phyloP scores from a whole-genome alignment of 2,797 vertebrate genomes.

The Pangasius mekongensis region DNA sequence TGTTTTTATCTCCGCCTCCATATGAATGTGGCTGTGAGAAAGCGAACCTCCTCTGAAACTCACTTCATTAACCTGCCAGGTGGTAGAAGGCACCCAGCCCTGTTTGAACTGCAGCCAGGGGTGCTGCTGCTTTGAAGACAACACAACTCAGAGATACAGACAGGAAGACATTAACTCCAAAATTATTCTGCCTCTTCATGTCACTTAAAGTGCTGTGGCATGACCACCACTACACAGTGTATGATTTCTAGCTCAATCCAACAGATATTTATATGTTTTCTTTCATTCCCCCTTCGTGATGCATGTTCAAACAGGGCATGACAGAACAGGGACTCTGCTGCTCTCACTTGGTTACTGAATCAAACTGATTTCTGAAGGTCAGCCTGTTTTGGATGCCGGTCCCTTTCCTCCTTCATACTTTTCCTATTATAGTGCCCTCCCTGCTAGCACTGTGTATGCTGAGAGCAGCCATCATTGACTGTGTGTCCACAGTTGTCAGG shows the following conservation, averaged over 20 bases:
- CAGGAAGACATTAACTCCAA: conserved; percentile 6
- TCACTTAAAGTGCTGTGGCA: conserved; percentile 21
- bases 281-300: conserved; percentile 17
- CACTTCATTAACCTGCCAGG: conserved; percentile 61
- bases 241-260: conserved; percentile 9
- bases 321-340: conserved; percentile 20
- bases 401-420: conserved; percentile 55
- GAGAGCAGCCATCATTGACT: conserved; percentile 52
- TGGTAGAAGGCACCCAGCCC: conserved; percentile 45
- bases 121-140: conserved; percentile 55
- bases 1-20: conserved; percentile 24
- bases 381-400: conserved; percentile 53
- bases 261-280: conserved; percentile 29
- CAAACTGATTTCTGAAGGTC: conserved; percentile 47
- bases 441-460: conserved; percentile 48
- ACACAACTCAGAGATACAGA: background rate
- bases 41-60: conserved; percentile 48
- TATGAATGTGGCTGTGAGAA: conserved; percentile 34
- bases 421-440: conserved; percentile 62
- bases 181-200: conserved; percentile 25
- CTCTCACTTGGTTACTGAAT: conserved; percentile 30
- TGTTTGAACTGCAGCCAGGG: conserved; percentile 58
- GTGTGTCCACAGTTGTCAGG: conserved; percentile 59
- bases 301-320: conserved; percentile 36
- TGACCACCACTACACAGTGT: background rate